phyloP scores from a whole-genome alignment of 1,140 invertebrate genomes.

The Dendroctonus ponderosae region DNA sequence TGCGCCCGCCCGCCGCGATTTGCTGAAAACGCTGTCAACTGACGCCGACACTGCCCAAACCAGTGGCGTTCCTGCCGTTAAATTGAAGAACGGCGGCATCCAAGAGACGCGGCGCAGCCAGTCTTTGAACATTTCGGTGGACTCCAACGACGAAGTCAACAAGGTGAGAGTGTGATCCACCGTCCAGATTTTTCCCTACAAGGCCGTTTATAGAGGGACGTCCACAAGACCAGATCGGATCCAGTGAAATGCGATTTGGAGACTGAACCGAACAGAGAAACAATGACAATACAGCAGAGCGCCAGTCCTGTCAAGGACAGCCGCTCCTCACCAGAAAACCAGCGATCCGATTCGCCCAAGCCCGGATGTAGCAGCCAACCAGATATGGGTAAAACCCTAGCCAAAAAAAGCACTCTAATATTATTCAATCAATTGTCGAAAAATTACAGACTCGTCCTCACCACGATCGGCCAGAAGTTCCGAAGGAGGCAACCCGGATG shows the following conservation, averaged over 20 bases:
- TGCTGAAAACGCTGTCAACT: conserved; percentile 3
- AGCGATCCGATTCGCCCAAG: conserved; percentile 44
- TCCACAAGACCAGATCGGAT: conserved; percentile 45
- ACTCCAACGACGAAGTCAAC: conserved; percentile 39
- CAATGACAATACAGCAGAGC: conserved; percentile 44
- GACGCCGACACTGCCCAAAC: conserved; percentile 2
- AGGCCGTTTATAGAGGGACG: conserved; percentile 37
- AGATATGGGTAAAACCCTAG: conserved; percentile 42
- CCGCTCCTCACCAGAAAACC: conserved; percentile 40
- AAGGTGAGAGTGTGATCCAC: conserved; percentile 10
- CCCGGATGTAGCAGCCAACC: conserved; percentile 46
- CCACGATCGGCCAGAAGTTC: conserved; percentile 44
- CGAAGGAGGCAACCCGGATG: conserved; percentile 44
- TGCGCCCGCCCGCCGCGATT: background rate
- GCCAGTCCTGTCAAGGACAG: conserved; percentile 39
- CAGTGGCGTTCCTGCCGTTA: conserved; percentile 11
- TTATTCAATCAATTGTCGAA: background rate
- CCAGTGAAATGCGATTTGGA: conserved; percentile 35
- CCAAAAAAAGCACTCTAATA: background rate
- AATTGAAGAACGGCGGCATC: conserved; percentile 37
- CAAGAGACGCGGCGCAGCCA: conserved; percentile 41
- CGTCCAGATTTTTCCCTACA: background rate
- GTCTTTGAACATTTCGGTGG: conserved; percentile 42
- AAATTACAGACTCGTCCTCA: conserved; percentile 43
- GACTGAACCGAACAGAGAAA: conserved; percentile 33